Conservation (phyloP, 1,140 invertebrate species). For the Calycopis cecrops region DNA sequence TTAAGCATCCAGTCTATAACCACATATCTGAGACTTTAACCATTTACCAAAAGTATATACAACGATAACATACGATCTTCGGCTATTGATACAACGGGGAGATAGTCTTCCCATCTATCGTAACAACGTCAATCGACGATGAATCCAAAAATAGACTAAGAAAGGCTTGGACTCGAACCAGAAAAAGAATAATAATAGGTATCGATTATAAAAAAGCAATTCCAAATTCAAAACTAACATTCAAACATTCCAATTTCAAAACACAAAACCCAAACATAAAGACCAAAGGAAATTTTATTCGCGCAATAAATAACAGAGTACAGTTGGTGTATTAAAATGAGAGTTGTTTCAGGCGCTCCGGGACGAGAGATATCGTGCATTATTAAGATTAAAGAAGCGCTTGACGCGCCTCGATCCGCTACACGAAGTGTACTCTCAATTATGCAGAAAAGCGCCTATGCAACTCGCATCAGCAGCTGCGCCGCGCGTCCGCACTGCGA, state of each 20-base stretch:
- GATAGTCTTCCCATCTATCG: too few relatives aligned
- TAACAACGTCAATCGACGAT: too few relatives aligned
- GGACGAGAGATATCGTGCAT: constrained; percentile 3
- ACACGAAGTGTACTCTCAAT: constrained; percentile 14
- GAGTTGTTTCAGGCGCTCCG: not conserved
- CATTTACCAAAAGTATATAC: too few relatives aligned
- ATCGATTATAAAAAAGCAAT: too few relatives aligned
- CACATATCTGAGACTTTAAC: too few relatives aligned
- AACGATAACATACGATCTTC: too few relatives aligned
- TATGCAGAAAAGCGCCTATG: constrained; percentile 11
- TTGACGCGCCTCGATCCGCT: not conserved
- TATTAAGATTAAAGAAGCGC: constrained; percentile 6
- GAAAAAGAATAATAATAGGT: too few relatives aligned
- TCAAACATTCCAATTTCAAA: not conserved
- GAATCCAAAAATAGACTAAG: too few relatives aligned
- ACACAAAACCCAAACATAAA: not conserved
- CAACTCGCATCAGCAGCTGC: constrained; percentile 2
- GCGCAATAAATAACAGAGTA: constrained; percentile 10
- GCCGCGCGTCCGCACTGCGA: not conserved
- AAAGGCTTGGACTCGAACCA: too few relatives aligned
- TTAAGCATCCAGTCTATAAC: too few relatives aligned
- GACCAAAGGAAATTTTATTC: constrained; percentile 1
- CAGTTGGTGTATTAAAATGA: constrained; percentile 2
- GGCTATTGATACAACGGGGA: too few relatives aligned
- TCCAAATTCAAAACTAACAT: too few relatives aligned